Percentiles rank a stretch among this genome's conserved stretches.
phyloP scores from a whole-genome alignment of 2,113 vertebrate genomes.

The Caloenas nicobarica region DNA sequence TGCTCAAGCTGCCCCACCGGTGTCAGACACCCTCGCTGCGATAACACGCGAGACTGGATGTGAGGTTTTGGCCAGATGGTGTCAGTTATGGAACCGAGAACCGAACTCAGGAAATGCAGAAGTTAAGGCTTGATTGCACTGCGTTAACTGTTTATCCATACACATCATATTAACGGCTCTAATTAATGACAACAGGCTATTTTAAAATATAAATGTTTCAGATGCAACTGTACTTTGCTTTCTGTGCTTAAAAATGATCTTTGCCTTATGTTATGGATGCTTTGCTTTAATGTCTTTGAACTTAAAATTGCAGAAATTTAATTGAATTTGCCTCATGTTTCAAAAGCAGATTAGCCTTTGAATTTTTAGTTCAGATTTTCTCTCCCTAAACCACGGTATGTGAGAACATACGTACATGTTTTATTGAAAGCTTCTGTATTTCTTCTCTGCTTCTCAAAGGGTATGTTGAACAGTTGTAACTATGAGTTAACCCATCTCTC shows the following conservation, averaged over 20 bases:
- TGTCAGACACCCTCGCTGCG: not conserved
- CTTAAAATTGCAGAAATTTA: conserved; percentile 1
- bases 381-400: not conserved
- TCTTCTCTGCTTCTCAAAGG: not conserved
- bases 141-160: conserved; percentile 26
- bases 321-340: conserved; percentile 12
- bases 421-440: conserved; percentile 40
- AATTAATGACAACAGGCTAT: conserved; percentile 6
- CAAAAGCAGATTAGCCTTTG: conserved; percentile 24
- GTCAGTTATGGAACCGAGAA: conserved; percentile 42
- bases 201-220: not conserved
- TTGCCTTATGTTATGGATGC: not conserved
- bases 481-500: not conserved
- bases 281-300: conserved; percentile 28
- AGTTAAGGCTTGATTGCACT: conserved; percentile 53
- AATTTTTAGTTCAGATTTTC: conserved; percentile 28
- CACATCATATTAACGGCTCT: not conserved
- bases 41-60: not conserved
- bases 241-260: conserved; percentile 1
- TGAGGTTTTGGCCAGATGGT: conserved; percentile 37
- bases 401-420: not conserved
- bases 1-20: not conserved
- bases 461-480: not conserved
- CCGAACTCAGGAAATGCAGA: conserved; percentile 21
- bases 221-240: not conserved